phyloP scores from a whole-genome alignment of 2,797 vertebrate genomes.

The Liparis tanakae region DNA sequence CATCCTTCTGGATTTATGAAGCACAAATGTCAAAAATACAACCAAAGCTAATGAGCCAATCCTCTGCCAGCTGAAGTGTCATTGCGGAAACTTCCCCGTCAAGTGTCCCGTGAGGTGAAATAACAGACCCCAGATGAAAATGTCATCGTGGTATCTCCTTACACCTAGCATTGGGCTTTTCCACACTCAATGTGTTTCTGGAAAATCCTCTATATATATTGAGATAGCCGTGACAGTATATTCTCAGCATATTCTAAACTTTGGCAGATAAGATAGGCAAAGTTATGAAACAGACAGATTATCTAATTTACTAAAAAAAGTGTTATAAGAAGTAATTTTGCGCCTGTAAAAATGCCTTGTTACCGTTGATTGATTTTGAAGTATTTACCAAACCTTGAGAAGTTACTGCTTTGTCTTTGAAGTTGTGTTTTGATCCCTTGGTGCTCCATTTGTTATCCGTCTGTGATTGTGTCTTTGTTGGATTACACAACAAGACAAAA shows the following conservation, averaged over 20 bases:
- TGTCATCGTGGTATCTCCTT: slow-evolving; percentile 61
- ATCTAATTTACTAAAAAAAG: slow-evolving; percentile 29
- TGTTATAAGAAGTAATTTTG: slow-evolving; percentile 1
- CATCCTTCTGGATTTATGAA: slow-evolving; percentile 52
- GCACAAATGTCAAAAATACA: slow-evolving; percentile 62
- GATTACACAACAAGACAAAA: slow-evolving; percentile 10
- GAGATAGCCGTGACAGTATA: slow-evolving; percentile 28
- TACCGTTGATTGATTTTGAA: background rate
- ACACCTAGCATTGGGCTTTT: slow-evolving; percentile 46
- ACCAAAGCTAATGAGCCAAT: slow-evolving; percentile 68
- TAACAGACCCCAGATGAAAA: slow-evolving; percentile 64
- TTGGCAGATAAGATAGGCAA: slow-evolving; percentile 46
- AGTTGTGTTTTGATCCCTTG: background rate
- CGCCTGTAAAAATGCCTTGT: background rate
- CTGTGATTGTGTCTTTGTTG: background rate
- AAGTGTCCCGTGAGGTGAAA: slow-evolving; percentile 64
- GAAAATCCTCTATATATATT: slow-evolving; percentile 33
- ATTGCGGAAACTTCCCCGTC: slow-evolving; percentile 30
- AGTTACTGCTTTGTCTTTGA: background rate
- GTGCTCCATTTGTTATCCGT: background rate
- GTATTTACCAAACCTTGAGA: slow-evolving; percentile 1
- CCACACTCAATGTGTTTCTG: slow-evolving; percentile 39
- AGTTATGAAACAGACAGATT: slow-evolving; percentile 18
- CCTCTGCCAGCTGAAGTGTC: slow-evolving; percentile 61
- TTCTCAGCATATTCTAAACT: slow-evolving; percentile 54